Base-by-base conservation (phyloP, 2,888 invertebrate genomes). In the Drosophila paranaensis region DNA sequence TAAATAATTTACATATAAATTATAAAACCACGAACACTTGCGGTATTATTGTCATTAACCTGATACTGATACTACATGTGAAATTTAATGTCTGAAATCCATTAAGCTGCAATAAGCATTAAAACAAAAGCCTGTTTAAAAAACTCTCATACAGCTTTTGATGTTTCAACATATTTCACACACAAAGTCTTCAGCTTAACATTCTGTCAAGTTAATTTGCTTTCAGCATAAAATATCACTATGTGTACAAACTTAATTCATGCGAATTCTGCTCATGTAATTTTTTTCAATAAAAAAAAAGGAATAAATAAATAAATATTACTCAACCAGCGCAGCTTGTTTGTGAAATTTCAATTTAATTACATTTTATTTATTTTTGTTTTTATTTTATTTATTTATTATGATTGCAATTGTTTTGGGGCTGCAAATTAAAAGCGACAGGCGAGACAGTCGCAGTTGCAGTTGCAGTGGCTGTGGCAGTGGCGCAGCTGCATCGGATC, bases 341-440 rank as follows among this genome's bases (percentile, higher is more conserved):
- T 13, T 43, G 48, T 27, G 16, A 60, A 55, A 66, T 43, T 74
- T 50, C 50, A 63, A 78, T 78, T 74, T 14, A 73, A 78, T 73
- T 67, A 72, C 46, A 58, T 54, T 54, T 40, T 40, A 54, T 54
- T 54, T 54, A 33, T 16, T 30, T 43, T 14, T 25, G 40, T 72
- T 66, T 33, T 60, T 77, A 60, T 62, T 61, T 62, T 45, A 58
- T 62, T 56, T 37, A 60, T 77, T 77, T 56, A 62, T 40, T 40
- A 58, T 60, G 45, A 61, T 72, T 72, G 54, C 25, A 43, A 33
- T 76, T 65, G 46, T 46, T 54, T 57, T 57, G 51, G n/a, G 20
- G 14, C 16, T 16, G 64, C 54, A 50, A 62, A 56, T 63, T 48
- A 56, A n/a, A 13, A 9, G 16, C 60, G 39, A 67, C 51, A 50